phyloP scores from a whole-genome alignment of 2,113 vertebrate species.

The Delphinapterus leucas region DNA sequence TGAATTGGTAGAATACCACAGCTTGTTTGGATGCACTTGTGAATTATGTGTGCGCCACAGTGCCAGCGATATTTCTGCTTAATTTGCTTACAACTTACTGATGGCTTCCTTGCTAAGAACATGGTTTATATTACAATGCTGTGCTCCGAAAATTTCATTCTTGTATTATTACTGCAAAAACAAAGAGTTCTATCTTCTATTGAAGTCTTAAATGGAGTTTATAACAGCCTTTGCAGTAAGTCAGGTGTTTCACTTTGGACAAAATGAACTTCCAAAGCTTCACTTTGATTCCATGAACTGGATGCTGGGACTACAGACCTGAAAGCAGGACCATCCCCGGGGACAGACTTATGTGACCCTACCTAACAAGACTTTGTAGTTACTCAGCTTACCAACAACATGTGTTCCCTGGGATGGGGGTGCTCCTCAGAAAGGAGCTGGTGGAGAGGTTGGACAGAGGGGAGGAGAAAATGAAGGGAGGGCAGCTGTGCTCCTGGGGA shows the following conservation, averaged over 20 bases:
- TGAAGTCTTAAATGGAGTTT: neutral
- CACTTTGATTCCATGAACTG: neutral
- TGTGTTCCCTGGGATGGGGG: neutral
- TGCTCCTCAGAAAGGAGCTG: neutral
- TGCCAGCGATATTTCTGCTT: neutral
- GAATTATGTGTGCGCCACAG: neutral
- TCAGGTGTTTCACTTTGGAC: neutral
- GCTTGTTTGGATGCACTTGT: neutral
- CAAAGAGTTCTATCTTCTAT: neutral
- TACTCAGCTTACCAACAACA: neutral
- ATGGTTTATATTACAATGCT: neutral
- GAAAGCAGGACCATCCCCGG: neutral
- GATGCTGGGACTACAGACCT: neutral
- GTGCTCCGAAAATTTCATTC: neutral
- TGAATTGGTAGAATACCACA: neutral
- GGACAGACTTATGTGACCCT: neutral
- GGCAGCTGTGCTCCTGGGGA: neutral
- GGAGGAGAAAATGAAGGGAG: neutral
- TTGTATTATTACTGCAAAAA: neutral
- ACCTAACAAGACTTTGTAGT: neutral
- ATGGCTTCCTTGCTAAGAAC: neutral
- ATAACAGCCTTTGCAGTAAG: neutral
- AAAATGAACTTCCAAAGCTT: neutral
- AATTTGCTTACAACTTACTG: neutral
- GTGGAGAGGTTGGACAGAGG: neutral